Conservation (phyloP, 1,140 invertebrate genomes). For the Paraescarpia echinospica region DNA sequence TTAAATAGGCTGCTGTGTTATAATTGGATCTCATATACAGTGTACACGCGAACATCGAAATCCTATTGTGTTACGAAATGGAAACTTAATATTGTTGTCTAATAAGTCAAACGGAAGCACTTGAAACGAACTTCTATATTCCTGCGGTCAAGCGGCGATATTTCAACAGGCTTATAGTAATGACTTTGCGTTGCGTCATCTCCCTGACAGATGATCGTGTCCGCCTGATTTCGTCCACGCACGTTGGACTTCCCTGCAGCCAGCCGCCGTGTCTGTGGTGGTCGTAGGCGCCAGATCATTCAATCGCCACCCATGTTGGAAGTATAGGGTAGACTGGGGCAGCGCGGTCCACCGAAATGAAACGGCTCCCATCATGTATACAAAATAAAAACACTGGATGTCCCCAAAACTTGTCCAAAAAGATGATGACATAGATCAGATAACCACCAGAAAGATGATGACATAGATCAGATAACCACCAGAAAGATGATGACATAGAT, state of each 20-base stretch:
- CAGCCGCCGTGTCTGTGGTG: too few species aligned
- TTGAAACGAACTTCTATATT: neutral
- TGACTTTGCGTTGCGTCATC: neutral
- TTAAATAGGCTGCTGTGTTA: neutral
- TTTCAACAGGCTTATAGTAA: neutral
- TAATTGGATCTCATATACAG: neutral
- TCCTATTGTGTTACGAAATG: neutral
- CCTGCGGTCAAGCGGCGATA: neutral
- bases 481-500: too few species aligned
- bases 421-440: too few species aligned
- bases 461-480: too few species aligned
- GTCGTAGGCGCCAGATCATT: neutral
- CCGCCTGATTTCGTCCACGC: neutral
- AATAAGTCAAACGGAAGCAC: neutral
- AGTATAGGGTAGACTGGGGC: too few species aligned
- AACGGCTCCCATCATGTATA: too few species aligned
- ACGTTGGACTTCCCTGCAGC: neutral
- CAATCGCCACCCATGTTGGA: neutral
- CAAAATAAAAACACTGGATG: too few species aligned
- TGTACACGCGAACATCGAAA: neutral
- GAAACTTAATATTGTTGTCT: neutral
- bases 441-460: too few species aligned
- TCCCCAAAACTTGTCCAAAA: too few species aligned
- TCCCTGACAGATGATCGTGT: neutral
- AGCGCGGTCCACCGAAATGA: too few species aligned